Evolutionary conservation across 2,888 invertebrate species (phyloP), one percentile per base, ranked within the genome.

Genomic region (Nipponacmea schrenckii): DNA sequence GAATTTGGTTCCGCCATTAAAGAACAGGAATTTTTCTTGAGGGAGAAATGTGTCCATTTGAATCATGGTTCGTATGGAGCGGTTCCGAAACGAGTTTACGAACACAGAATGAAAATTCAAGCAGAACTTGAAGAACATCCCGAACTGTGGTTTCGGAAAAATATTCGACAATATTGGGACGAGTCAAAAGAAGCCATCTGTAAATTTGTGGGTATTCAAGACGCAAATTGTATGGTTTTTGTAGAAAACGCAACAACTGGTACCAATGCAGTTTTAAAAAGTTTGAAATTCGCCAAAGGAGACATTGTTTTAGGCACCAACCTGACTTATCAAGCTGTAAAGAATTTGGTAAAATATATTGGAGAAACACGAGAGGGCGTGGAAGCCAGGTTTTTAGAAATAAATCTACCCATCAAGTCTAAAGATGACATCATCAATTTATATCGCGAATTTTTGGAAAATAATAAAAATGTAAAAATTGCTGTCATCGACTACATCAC

Each of bases 401-500:
- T 85, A 20, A 68, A 65, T 17, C 79, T 84, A 64, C 84, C 85
- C 1, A 79, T 83, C 17, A 64, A 63, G 17, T 75, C 72, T 66
- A 79, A 81, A 20, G 79, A 82, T 14, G 76, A 78, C 8, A 68
- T 85, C 0, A 68, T 82, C 4, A 66, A 80, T 26, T 67, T 73
- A 67, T 83, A 82, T 76, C 80, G 80, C 15, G 74, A 79, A 10
- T 80, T 75, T 67, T 73, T 83, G 5, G 39, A 75, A 14, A 66
- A 77, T 26, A 76, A 84, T n/a, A 76, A 78, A 27, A 72, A 81
- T 46, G 76, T 83, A 7, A 83, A 80, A 74, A 65, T 83, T 27
- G 80, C 77, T 20, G 74, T 83, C 24, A 67, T 83, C 67, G 83
- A 88, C 71, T 83, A 85, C 65, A 87, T 88, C 44, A 83, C 85